phyloP scores from a whole-genome alignment of 1,140 invertebrate species.

The Muscidifurax raptorellus region DNA sequence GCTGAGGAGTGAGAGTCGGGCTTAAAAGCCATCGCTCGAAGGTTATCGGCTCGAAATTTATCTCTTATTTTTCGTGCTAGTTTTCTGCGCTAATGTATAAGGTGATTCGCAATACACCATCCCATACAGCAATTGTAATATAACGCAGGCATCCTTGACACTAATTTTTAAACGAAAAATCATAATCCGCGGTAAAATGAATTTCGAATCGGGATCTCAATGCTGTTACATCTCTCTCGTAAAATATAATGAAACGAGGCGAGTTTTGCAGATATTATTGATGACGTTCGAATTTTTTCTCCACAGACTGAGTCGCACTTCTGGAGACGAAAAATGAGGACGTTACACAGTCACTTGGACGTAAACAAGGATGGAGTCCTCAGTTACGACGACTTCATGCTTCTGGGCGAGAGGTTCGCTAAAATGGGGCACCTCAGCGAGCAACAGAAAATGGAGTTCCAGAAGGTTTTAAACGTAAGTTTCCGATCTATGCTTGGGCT shows the following conservation, averaged over 20 bases:
- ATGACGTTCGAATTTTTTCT: slow-evolving; percentile 32
- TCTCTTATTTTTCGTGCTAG: not conserved
- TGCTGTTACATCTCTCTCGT: no score
- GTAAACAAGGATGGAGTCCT: slow-evolving; percentile 91
- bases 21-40: not conserved
- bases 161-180: not conserved
- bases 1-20: no score
- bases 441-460: slow-evolving; percentile 80
- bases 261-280: not conserved
- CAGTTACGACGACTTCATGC: slow-evolving; percentile 86
- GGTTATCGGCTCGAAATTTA: slow-evolving; percentile 5
- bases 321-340: slow-evolving; percentile 92
- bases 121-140: no score
- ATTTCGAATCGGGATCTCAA: no score
- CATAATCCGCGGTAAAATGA: not conserved
- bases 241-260: no score
- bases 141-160: no score
- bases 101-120: no score
- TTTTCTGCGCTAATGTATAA: no score
- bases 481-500: not conserved
- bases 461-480: slow-evolving; percentile 79
- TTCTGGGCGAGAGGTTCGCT: slow-evolving; percentile 83
- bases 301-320: slow-evolving; percentile 86
- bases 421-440: slow-evolving; percentile 82
- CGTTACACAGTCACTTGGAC: slow-evolving; percentile 86